Evolutionary conservation across 2,797 vertebrate species (phyloP).

Genomic region (Eulemur coronatus): DNA sequence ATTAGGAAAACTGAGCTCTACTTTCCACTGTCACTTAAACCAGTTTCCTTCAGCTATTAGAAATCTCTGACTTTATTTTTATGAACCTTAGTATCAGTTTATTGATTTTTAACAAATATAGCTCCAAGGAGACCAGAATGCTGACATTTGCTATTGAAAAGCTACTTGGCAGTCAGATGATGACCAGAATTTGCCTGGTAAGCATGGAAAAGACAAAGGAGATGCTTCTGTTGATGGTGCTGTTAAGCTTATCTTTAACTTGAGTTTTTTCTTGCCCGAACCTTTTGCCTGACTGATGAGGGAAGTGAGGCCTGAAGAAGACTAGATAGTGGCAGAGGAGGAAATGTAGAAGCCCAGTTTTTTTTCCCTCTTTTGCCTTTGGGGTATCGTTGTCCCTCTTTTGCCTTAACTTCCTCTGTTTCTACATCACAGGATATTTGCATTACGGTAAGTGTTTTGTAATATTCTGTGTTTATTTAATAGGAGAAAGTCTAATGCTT

Average conservation of each 20-base stretch:
- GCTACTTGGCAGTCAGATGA: background rate
- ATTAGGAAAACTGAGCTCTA: background rate
- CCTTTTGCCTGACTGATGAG: background rate
- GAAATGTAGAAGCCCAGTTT: background rate
- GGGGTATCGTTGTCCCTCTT: background rate
- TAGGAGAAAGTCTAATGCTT: background rate
- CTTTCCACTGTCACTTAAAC: background rate
- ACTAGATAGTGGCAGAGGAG: background rate
- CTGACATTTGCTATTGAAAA: background rate
- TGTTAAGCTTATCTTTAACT: background rate
- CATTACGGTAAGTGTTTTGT: background rate
- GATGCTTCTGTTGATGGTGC: background rate
- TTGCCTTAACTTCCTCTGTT: background rate
- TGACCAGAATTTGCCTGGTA: background rate
- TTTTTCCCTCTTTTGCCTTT: background rate
- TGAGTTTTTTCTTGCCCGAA: background rate
- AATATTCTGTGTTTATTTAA: background rate
- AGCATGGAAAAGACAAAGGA: background rate
- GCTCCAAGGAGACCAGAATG: background rate
- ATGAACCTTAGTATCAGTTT: background rate
- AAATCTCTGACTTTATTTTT: background rate
- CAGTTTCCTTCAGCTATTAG: background rate
- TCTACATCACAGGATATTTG: background rate
- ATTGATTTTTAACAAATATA: background rate
- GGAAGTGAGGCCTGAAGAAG: constrained; percentile 9